A percentile compares a stretch with the other conserved stretches of the same genome.
phyloP scores from a whole-genome alignment of 2,888 invertebrate genomes.

The Vannuccia rotundouncinata region DNA sequence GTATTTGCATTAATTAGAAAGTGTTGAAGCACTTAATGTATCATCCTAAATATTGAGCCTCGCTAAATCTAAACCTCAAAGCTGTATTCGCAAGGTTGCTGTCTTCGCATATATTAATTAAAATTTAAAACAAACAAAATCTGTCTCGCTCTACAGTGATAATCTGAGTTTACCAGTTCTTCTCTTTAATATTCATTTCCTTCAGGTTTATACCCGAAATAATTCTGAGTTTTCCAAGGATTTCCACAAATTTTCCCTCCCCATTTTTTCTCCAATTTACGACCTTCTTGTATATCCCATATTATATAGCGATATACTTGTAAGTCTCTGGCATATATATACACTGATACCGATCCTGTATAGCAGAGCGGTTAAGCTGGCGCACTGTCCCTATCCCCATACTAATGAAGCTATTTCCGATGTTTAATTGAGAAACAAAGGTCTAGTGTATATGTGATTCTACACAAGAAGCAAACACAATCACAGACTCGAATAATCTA shows the following conservation, averaged over 20 bases:
- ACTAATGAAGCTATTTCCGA: neutral
- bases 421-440: constrained; percentile 23
- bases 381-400: neutral
- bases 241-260: neutral
- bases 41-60: too few relatives aligned
- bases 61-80: neutral
- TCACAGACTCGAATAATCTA: neutral
- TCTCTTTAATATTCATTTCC: neutral
- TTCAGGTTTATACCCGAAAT: neutral
- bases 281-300: too few relatives aligned
- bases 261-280: too few relatives aligned
- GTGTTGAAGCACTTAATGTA: too few relatives aligned
- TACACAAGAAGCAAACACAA: neutral
- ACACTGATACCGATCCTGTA: too few relatives aligned
- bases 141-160: too few relatives aligned
- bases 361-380: too few relatives aligned
- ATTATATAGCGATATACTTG: too few relatives aligned
- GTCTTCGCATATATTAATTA: neutral
- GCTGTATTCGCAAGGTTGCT: too few relatives aligned
- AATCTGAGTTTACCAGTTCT: too few relatives aligned
- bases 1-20: too few relatives aligned
- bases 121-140: neutral
- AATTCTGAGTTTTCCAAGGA: neutral
- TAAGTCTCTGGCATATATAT: too few relatives aligned
- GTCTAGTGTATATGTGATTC: constrained; percentile 6